Conservation (phyloP, 2,888 invertebrate genomes). For the Pandemis heparana region DNA sequence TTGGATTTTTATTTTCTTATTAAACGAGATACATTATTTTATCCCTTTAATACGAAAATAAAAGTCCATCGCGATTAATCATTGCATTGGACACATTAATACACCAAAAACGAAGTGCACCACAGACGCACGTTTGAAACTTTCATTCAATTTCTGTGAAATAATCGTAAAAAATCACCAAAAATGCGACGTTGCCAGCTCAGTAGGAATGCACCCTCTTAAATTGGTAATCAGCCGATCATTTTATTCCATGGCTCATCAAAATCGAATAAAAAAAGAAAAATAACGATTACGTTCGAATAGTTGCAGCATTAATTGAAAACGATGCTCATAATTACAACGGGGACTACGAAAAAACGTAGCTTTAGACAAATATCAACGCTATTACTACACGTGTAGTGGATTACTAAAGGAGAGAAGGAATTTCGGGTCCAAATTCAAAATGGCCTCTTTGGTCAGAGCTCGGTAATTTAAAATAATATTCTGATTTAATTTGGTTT, state of each 20-base stretch:
- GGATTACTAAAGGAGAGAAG: background rate
- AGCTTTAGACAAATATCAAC: background rate
- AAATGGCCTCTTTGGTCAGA: background rate
- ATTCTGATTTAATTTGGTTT: background rate
- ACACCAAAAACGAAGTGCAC: no score
- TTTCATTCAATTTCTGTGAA: no score
- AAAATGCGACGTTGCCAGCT: no score
- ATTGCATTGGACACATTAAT: no score
- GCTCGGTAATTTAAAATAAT: background rate
- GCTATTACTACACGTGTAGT: background rate
- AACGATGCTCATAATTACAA: slow-evolving; percentile 14
- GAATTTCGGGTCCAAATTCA: background rate
- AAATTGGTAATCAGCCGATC: no score
- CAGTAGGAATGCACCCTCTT: no score
- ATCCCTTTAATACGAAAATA: no score
- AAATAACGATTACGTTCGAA: slow-evolving; percentile 20
- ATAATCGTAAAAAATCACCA: no score
- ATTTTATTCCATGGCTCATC: background rate
- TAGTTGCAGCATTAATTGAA: slow-evolving; percentile 16
- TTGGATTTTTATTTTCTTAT: no score
- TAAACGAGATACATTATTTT: no score
- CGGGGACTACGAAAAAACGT: background rate
- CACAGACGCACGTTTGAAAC: no score
- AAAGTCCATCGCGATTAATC: no score
- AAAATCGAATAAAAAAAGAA: background rate